A percentile compares a stretch with the other conserved stretches of the same genome.
Conservation (phyloP, 2,797 vertebrate genomes). For the Mico argentatus region DNA sequence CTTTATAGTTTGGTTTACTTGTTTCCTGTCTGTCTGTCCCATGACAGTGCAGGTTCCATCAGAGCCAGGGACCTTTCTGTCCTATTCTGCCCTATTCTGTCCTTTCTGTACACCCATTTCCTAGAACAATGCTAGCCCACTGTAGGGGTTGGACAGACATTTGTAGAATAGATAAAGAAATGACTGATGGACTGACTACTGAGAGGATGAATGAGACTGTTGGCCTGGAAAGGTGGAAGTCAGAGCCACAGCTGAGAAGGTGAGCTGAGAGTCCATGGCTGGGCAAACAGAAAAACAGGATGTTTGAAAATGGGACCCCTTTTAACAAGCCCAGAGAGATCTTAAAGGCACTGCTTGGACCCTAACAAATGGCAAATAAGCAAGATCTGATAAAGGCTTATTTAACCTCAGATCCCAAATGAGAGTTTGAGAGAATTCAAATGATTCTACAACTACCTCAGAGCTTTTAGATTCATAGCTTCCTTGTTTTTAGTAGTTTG, state of each 20-base stretch:
- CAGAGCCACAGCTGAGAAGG: background rate
- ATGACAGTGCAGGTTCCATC: background rate
- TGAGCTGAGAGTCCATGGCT: background rate
- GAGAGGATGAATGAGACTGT: background rate
- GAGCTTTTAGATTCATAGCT: background rate
- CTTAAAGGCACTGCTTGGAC: background rate
- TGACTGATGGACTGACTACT: background rate
- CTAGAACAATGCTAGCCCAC: background rate
- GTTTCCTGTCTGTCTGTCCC: background rate
- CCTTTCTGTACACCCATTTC: background rate
- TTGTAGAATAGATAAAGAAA: background rate
- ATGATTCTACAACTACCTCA: background rate
- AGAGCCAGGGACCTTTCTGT: background rate
- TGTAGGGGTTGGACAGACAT: background rate
- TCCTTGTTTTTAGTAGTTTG: background rate
- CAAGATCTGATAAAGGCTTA: background rate
- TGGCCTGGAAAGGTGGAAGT: background rate
- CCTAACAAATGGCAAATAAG: background rate
- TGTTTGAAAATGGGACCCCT: background rate
- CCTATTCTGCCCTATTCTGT: background rate
- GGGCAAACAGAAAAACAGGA: background rate
- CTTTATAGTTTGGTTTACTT: background rate
- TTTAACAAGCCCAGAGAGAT: background rate
- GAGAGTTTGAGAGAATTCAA: background rate
- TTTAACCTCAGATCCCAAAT: background rate